Conservation (phyloP, 2,888 invertebrate species). For the Alloscopus bannaensis region DNA sequence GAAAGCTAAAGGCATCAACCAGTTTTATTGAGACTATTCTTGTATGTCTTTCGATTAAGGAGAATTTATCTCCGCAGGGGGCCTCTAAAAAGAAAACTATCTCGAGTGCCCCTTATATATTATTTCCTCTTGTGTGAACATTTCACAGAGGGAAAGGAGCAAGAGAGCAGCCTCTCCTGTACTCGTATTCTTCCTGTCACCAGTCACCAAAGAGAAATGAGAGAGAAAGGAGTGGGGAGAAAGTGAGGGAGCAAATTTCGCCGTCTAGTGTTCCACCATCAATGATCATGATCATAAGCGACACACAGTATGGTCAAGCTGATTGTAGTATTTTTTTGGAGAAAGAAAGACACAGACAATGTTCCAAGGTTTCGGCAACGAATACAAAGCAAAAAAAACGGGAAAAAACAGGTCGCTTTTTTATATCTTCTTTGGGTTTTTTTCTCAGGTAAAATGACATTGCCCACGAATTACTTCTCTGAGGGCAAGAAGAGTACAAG, state of each 20-base stretch:
- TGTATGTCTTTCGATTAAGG: slow-evolving; percentile 73
- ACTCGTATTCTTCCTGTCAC: slow-evolving; percentile 54
- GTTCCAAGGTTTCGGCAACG: not conserved
- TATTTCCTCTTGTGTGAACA: slow-evolving; percentile 52
- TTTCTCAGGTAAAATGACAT: slow-evolving; percentile 13
- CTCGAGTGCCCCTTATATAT: slow-evolving; percentile 60
- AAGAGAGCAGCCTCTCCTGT: slow-evolving; percentile 57
- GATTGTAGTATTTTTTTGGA: too few species aligned
- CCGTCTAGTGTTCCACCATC: slow-evolving; percentile 2
- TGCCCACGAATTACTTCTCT: not conserved
- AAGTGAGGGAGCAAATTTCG: too few species aligned
- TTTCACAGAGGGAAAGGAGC: slow-evolving; percentile 9
- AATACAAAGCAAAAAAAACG: slow-evolving; percentile 13
- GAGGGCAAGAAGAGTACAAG: not conserved
- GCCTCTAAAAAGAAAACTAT: slow-evolving; percentile 72
- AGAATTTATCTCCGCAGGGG: slow-evolving; percentile 73
- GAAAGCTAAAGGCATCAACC: slow-evolving; percentile 56
- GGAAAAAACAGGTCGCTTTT: too few species aligned
- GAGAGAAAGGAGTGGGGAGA: too few species aligned
- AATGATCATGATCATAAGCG: not conserved
- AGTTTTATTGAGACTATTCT: slow-evolving; percentile 72
- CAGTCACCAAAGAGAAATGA: slow-evolving; percentile 29
- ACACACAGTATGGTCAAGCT: slow-evolving; percentile 17
- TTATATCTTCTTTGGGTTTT: not conserved
- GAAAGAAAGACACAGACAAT: too few species aligned